These are phyloP conservation scores for Paragorgia papillata DNA, from an alignment of 92 coral and sea anemone species.

Conservation along the genomic window DNA sequence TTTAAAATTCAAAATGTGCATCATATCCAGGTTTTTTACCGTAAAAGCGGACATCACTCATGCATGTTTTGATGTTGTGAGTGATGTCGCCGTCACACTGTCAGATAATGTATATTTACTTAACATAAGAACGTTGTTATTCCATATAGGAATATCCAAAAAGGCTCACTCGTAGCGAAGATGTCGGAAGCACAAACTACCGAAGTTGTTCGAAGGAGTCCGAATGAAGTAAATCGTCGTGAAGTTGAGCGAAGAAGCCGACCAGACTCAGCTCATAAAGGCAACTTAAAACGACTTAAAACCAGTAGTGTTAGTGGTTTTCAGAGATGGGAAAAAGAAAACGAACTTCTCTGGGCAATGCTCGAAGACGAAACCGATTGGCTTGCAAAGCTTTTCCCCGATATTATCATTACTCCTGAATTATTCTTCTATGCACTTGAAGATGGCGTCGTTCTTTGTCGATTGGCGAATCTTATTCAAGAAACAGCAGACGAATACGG, in stretches of 20 bases:
- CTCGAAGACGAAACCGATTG: constrained; percentile 96
- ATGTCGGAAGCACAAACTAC: not conserved
- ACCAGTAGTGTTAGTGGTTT: constrained; percentile 91
- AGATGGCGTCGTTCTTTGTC: constrained; percentile 89
- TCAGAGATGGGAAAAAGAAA: constrained; percentile 98
- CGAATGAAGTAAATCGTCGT: constrained; percentile 1
- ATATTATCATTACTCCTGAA: constrained; percentile 82
- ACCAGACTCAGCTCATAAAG: constrained; percentile 49
- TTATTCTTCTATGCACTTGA: constrained; percentile 92
- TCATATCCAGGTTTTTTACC: too few relatives aligned
- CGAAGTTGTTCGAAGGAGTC: not conserved
- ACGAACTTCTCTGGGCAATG: constrained; percentile 96
- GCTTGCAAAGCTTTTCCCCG: constrained; percentile 85
- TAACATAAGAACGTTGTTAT: too few relatives aligned
- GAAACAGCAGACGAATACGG: constrained; percentile 80
- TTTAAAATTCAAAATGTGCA: constrained; percentile 30
- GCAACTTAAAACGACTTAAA: constrained; percentile 89
- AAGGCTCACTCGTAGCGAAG: not conserved
- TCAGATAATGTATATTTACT: too few relatives aligned
- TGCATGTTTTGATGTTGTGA: too few relatives aligned
- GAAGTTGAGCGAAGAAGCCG: constrained; percentile 35
- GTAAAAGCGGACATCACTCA: too few relatives aligned
- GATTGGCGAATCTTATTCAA: constrained; percentile 93
- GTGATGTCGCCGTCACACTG: too few relatives aligned
- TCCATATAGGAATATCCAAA: constrained; percentile 6